Evolutionary conservation across 1,140 invertebrate genomes (phyloP).

Genomic region (Pygmarrhopalites habei): DNA sequence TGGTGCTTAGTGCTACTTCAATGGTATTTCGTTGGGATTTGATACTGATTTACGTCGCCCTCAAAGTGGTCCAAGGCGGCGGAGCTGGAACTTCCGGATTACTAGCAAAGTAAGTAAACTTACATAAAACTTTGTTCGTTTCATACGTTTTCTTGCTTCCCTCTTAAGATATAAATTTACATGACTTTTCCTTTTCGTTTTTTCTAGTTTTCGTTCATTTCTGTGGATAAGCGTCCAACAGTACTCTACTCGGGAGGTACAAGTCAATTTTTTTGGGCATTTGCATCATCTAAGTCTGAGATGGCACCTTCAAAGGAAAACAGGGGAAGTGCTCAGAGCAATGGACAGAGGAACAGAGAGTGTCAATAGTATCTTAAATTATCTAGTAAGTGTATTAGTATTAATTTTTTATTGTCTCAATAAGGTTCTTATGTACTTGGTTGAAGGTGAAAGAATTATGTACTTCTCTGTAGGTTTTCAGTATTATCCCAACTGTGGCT

Average conservation of each 20-base stretch:
- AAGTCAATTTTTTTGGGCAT: slow-evolving; percentile 51
- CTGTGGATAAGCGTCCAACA: slow-evolving; percentile 59
- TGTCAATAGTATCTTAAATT: slow-evolving; percentile 53
- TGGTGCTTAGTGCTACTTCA: background rate
- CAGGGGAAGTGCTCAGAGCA: slow-evolving; percentile 55
- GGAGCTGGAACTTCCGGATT: slow-evolving; percentile 48
- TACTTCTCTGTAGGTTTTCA: too few species aligned
- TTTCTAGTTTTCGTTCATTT: too few species aligned
- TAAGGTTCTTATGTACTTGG: too few species aligned
- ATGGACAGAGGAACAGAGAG: slow-evolving; percentile 56
- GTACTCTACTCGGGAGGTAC: slow-evolving; percentile 53
- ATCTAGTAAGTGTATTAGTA: too few species aligned
- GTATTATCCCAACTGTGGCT: slow-evolving; percentile 54
- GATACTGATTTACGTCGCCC: slow-evolving; percentile 49
- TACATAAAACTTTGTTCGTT: too few species aligned
- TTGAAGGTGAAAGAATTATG: slow-evolving; percentile 50
- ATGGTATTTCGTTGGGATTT: slow-evolving; percentile 51
- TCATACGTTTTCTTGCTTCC: too few species aligned
- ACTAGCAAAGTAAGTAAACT: slow-evolving; percentile 52
- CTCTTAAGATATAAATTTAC: too few species aligned
- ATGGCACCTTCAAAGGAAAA: slow-evolving; percentile 57
- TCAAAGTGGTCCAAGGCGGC: slow-evolving; percentile 54
- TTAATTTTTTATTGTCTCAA: too few species aligned
- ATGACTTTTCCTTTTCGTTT: too few species aligned
- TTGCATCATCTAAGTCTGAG: slow-evolving; percentile 48